These are phyloP conservation scores for Drosophila truncata DNA, from an alignment of 1,140 invertebrate species.

Conservation along the genomic window DNA sequence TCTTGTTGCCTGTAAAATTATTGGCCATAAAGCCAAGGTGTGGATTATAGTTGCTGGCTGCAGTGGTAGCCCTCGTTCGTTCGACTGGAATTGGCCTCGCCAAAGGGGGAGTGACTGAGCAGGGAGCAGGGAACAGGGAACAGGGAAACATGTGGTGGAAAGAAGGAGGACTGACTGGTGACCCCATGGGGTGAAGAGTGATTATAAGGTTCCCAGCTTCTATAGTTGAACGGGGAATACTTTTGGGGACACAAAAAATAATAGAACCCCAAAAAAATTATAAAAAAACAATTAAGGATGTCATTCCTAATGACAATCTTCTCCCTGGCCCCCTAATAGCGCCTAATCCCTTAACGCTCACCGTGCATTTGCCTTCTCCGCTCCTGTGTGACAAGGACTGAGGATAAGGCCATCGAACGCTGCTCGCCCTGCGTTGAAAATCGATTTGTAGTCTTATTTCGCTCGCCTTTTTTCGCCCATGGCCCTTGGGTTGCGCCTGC, in stretches of 20 bases:
- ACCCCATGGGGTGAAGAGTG: conserved; percentile 10
- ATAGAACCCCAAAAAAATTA: background rate
- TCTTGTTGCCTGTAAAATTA: conserved; percentile 73
- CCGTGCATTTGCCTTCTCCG: conserved; percentile 58
- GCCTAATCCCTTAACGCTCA: conserved; percentile 82
- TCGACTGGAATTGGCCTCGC: conserved; percentile 27
- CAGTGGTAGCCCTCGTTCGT: conserved; percentile 45
- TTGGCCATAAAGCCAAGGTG: conserved; percentile 81
- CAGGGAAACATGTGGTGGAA: conserved; percentile 5
- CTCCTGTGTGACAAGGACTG: background rate
- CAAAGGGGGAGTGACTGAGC: conserved; percentile 9
- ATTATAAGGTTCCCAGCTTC: background rate
- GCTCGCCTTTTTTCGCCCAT: conserved; percentile 33
- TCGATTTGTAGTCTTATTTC: conserved; percentile 77
- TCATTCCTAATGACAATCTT: conserved; percentile 18
- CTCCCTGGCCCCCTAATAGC: conserved; percentile 65
- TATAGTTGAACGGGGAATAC: background rate
- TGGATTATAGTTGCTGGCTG: conserved; percentile 74
- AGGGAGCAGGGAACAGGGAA: too few species aligned
- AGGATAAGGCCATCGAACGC: conserved; percentile 45
- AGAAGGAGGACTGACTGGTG: conserved; percentile 1
- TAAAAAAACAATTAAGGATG: background rate
- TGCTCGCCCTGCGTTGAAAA: conserved; percentile 81
- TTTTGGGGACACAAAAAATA: too few species aligned
- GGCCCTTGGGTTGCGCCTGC: conserved; percentile 80